phyloP scores from a whole-genome alignment of 1,140 invertebrate species.

The Colletes latitarsis region DNA sequence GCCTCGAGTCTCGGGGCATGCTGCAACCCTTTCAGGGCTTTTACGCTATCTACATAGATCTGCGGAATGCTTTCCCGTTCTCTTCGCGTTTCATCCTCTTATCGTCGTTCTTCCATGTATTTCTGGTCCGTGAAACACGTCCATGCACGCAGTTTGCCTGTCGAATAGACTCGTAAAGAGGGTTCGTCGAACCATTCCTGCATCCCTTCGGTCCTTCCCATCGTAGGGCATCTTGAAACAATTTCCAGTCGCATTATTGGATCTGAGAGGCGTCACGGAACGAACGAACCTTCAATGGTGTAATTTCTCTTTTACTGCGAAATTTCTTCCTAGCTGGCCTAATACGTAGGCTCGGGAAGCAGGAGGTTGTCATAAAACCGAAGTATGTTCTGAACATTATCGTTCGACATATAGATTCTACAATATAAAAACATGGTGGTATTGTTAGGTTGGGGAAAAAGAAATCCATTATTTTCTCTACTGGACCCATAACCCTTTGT shows the following conservation, averaged over 20 bases:
- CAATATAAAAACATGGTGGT: too few species aligned
- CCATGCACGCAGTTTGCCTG: constrained; percentile 18
- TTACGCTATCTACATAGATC: constrained; percentile 43
- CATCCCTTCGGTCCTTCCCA: not conserved
- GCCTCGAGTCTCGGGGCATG: not conserved
- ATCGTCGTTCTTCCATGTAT: constrained; percentile 26
- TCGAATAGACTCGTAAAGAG: constrained; percentile 26
- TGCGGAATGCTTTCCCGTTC: not conserved
- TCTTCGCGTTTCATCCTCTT: constrained; percentile 14
- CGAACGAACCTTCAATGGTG: not conserved
- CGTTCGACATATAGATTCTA: too few species aligned
- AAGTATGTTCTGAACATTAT: too few species aligned
- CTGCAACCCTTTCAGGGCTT: constrained; percentile 29
- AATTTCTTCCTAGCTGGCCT: not conserved
- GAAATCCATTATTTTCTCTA: too few species aligned
- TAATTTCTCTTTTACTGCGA: not conserved
- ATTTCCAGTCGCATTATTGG: not conserved
- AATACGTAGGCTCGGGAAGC: too few species aligned
- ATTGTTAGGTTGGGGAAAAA: too few species aligned
- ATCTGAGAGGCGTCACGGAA: not conserved
- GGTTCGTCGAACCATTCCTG: not conserved
- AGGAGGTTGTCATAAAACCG: too few species aligned
- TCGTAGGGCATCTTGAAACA: not conserved
- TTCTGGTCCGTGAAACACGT: constrained; percentile 29
- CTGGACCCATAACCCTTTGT: too few species aligned